Conservation (phyloP, 2,888 invertebrate genomes). For the Pollenia griseotomentosa region DNA sequence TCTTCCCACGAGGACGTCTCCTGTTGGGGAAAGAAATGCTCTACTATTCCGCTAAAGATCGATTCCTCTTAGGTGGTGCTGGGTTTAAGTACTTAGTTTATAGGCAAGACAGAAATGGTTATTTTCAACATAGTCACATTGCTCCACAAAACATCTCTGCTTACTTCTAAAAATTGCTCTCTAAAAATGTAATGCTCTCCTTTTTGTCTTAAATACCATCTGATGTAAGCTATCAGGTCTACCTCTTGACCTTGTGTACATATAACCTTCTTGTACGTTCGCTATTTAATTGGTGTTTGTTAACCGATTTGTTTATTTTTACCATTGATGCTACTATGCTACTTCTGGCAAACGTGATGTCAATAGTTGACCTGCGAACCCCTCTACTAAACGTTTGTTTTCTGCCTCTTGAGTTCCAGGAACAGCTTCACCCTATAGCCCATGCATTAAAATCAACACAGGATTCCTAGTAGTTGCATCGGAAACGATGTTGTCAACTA, state of each 20-base stretch:
- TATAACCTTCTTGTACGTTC: background rate
- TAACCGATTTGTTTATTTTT: background rate
- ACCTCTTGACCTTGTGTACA: background rate
- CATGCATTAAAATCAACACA: background rate
- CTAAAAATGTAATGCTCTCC: background rate
- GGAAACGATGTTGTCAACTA: background rate
- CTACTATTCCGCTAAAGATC: background rate
- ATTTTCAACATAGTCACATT: background rate
- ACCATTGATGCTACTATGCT: background rate
- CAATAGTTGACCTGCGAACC: too few species aligned
- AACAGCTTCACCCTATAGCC: background rate
- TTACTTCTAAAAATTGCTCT: background rate
- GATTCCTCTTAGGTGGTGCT: background rate
- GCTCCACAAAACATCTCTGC: background rate
- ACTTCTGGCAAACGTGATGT: background rate
- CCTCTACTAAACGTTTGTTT: background rate
- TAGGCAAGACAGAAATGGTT: background rate
- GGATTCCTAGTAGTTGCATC: background rate
- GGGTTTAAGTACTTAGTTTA: background rate
- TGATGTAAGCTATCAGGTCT: background rate
- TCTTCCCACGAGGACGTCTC: background rate
- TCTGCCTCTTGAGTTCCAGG: background rate
- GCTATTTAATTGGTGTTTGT: background rate
- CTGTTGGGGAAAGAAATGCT: background rate
- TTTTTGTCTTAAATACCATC: background rate